These are phyloP conservation scores for Piscicola geometra DNA, from an alignment of 2,888 invertebrate species.

Conservation along the genomic window DNA sequence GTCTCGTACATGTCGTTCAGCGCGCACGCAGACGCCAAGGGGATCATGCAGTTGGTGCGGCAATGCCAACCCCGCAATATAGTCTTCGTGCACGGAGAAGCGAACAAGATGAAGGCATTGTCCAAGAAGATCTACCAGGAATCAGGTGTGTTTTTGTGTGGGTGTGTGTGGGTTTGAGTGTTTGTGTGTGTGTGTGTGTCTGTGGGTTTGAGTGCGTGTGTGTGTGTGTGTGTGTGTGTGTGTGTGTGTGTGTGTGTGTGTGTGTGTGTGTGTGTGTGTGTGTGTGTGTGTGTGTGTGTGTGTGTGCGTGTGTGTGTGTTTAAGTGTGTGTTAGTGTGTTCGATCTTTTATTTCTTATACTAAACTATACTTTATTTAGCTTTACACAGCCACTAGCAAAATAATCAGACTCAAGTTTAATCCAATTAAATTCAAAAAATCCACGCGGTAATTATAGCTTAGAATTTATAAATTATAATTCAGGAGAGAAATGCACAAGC, in stretches of 20 bases:
- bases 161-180: neutral
- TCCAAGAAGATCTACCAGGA: slow-evolving; percentile 81
- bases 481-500: too few relatives aligned
- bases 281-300: too few relatives aligned
- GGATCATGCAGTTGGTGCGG: slow-evolving; percentile 92
- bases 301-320: neutral
- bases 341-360: too few relatives aligned
- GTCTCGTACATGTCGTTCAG: slow-evolving; percentile 93
- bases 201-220: neutral
- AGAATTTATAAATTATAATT: too few relatives aligned
- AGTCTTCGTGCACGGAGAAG: slow-evolving; percentile 95
- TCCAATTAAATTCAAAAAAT: too few relatives aligned
- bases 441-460: too few relatives aligned
- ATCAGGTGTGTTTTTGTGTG: slow-evolving; percentile 50
- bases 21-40: slow-evolving; percentile 97
- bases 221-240: too few relatives aligned
- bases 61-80: slow-evolving; percentile 96
- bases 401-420: too few relatives aligned
- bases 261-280: too few relatives aligned
- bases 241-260: too few relatives aligned
- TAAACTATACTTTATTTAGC: too few relatives aligned
- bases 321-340: neutral
- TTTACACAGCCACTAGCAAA: too few relatives aligned
- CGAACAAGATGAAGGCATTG: slow-evolving; percentile 94
- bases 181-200: neutral